phyloP scores from a whole-genome alignment of 2,113 vertebrate genomes.

The Sinocyclocheilus anophthalmus region DNA sequence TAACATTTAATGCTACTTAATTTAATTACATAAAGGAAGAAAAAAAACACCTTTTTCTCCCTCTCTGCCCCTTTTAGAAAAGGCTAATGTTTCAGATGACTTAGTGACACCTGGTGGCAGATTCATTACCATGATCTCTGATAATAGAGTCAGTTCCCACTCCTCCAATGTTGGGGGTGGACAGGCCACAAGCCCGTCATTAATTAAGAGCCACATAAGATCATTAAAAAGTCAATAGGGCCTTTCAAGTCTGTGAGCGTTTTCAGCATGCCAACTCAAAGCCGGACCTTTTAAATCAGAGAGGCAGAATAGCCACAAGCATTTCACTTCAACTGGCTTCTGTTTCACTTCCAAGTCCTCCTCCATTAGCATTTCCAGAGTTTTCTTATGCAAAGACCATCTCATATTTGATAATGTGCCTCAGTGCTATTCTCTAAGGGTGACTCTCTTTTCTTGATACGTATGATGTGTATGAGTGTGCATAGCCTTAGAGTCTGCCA shows the following conservation, averaged over 20 bases:
- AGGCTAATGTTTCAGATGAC: conserved; percentile 46
- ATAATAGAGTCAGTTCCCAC: conserved; percentile 12
- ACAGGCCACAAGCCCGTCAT: conserved; percentile 51
- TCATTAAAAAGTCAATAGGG: conserved; percentile 54
- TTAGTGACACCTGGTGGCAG: conserved; percentile 63
- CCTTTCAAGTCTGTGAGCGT: conserved; percentile 49
- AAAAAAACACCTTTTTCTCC: conserved; percentile 7
- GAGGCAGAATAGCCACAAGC: conserved; percentile 58
- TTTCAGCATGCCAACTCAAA: conserved; percentile 53
- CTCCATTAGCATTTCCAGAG: conserved; percentile 48
- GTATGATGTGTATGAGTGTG: conserved; percentile 18
- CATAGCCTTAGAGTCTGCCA: conserved; percentile 4
- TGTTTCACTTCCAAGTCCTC: conserved; percentile 49
- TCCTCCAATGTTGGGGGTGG: conserved; percentile 39
- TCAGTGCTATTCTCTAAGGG: conserved; percentile 11
- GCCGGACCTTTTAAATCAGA: conserved; percentile 45
- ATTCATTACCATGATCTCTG: conserved; percentile 10
- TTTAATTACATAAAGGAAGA: neutral
- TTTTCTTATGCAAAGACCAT: conserved; percentile 39
- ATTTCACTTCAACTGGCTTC: conserved; percentile 65
- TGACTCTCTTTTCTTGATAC: conserved; percentile 30
- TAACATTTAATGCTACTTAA: neutral
- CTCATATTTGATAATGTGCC: conserved; percentile 48
- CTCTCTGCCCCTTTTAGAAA: neutral
- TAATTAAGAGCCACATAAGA: conserved; percentile 56